A percentile compares a stretch with the other conserved stretches of the same genome.
phyloP scores from a whole-genome alignment of 2,888 invertebrate species.

The Drosophila parthenogenetica region DNA sequence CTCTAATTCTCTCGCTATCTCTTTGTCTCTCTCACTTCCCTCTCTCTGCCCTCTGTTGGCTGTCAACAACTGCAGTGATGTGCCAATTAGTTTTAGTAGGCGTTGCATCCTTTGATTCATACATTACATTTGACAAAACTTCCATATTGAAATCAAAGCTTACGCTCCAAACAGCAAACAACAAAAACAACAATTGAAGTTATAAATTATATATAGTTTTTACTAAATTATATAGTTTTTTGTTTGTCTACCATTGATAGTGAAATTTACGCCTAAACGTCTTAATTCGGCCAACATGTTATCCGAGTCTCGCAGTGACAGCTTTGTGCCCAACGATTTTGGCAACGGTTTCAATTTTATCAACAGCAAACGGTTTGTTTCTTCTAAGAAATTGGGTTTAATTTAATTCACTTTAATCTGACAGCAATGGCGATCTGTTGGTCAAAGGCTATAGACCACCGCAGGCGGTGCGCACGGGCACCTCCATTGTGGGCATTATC shows the following conservation, averaged over 20 bases:
- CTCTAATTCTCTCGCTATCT: neutral
- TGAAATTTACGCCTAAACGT: neutral
- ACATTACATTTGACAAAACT: neutral
- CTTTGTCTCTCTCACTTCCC: neutral
- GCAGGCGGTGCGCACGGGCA: conserved; percentile 97
- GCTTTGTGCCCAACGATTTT: neutral
- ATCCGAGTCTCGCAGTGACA: neutral
- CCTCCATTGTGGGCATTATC: conserved; percentile 97
- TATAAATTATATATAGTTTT: neutral
- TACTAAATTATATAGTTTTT: neutral
- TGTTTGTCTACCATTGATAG: neutral
- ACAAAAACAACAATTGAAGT: neutral
- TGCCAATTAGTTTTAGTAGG: conserved; percentile 5
- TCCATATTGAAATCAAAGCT: neutral
- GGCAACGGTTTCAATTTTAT: conserved; percentile 91
- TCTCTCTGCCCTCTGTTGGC: neutral
- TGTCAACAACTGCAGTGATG: neutral
- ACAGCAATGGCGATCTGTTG: conserved; percentile 93
- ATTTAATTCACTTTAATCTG: conserved; percentile 74
- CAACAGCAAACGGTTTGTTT: conserved; percentile 90
- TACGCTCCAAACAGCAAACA: neutral
- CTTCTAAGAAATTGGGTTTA: neutral
- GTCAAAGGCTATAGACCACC: conserved; percentile 92
- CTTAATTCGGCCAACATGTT: conserved; percentile 18
- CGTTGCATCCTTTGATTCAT: neutral